Evolutionary conservation across 1,140 invertebrate species (phyloP), one percentile per base, ranked within the genome.

Genomic region (Teleopsis dalmanni): DNA sequence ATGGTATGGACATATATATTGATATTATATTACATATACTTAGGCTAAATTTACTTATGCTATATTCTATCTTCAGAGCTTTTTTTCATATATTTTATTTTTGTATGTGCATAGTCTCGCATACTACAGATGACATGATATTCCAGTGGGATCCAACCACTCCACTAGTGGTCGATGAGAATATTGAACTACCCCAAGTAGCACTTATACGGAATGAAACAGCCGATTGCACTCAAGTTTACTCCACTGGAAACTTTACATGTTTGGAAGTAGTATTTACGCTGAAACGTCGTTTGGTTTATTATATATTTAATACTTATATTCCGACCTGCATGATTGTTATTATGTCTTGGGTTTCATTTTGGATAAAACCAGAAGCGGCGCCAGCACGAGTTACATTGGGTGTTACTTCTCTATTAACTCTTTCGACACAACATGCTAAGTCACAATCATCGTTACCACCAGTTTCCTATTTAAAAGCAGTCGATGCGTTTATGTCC

Each of bases 341-440:
- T 49, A 89, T 90, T 45, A 90, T 90, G 87, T 90, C 87, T 45
- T 93, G 89, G 89, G 87, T 93, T 2, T 92, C 89, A 0, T 94
- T 94, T 70, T 94, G 90, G 90, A 93, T 94, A 53, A 89, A 90
- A 65, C 88, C 88, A 0, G 88, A 91, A 71, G 88, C 87, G 0
- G 88, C 87, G 2, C 88, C 88, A 6, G 88, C 87, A 1, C 75
- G 91, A 11, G 91, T 95, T 0, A 94, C 91, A 0, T 73, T 95
- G 1, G 91, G 91, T 4, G 89, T 94, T 26, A 93, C 90, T 21
- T 91, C 88, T 5, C 72, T 95, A 3, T 80, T 94, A 21, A 94
- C 91, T 0, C 76, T 95, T 3, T 92, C 89, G 4, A 94, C 91
- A 2, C 91, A 95, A 56, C 89, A 92, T 63, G 88, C 89, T 2